These are phyloP conservation scores for Microctonus aethiopoides DNA, from an alignment of 2,888 invertebrate genomes.

Conservation along the genomic window DNA sequence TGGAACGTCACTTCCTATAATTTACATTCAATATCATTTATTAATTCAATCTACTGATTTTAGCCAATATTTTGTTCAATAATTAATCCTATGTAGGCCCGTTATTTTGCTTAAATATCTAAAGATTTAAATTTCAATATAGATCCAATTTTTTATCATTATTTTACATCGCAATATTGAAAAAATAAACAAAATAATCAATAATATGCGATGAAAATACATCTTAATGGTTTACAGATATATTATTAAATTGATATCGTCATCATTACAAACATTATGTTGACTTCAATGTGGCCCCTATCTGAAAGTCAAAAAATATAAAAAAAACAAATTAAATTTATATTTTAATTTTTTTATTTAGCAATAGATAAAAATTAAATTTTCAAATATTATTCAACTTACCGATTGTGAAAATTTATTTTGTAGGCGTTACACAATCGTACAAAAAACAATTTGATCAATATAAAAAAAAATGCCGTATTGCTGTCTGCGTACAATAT, in stretches of 20 bases:
- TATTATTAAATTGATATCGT: conserved; percentile 22
- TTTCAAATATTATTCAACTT: not conserved
- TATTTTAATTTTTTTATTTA: not conserved
- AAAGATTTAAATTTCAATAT: conserved; percentile 32
- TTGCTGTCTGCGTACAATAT: not conserved
- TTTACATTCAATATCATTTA: conserved; percentile 29
- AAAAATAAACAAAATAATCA: conserved; percentile 16
- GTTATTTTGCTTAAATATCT: conserved; percentile 53
- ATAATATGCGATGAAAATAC: conserved; percentile 23
- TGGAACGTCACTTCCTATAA: conserved; percentile 33
- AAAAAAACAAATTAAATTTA: not conserved
- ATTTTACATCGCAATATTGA: conserved; percentile 9
- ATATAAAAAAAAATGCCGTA: conserved; percentile 23
- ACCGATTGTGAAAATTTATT: conserved; percentile 24
- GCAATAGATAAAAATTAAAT: conserved; percentile 7
- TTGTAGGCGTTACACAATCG: conserved; percentile 15
- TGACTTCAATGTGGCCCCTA: conserved; percentile 65
- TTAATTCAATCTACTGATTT: conserved; percentile 28
- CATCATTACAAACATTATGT: conserved; percentile 58
- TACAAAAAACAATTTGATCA: conserved; percentile 33
- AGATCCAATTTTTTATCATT: conserved; percentile 12
- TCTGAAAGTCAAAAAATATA: conserved; percentile 49
- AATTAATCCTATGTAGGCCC: conserved; percentile 57
- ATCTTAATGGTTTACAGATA: conserved; percentile 7
- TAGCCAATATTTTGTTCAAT: conserved; percentile 43